These are phyloP conservation scores for Mactra quadrangularis DNA, from an alignment of 1,140 invertebrate species.

Conservation along the genomic window DNA sequence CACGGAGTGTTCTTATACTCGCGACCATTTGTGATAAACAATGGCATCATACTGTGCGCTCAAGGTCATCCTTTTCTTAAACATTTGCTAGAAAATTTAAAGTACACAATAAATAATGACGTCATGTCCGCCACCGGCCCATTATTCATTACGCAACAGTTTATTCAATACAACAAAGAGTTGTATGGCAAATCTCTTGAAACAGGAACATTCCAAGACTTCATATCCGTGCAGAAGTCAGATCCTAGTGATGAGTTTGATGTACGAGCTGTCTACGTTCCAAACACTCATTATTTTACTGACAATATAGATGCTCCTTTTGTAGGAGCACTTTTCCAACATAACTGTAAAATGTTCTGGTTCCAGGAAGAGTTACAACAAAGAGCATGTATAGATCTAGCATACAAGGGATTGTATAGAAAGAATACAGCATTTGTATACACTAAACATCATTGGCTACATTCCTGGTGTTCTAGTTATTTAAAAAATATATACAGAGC, in stretches of 20 bases:
- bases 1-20: conserved; percentile 61
- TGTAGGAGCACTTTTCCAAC: background rate
- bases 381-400: background rate
- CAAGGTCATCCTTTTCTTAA: conserved; percentile 74
- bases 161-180: background rate
- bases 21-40: background rate
- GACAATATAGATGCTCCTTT: background rate
- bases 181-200: background rate
- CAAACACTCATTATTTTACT: conserved; percentile 27
- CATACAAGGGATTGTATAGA: background rate
- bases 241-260: background rate
- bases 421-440: background rate
- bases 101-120: background rate
- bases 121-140: background rate
- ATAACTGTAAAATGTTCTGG: background rate
- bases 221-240: conserved; percentile 5
- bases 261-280: conserved; percentile 3
- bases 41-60: conserved; percentile 70
- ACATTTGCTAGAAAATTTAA: conserved; percentile 61
- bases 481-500: too few species aligned
- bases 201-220: background rate
- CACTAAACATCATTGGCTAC: background rate
- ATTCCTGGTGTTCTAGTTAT: too few species aligned
- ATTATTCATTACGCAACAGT: background rate
- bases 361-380: background rate